A percentile compares a stretch with the other conserved stretches of the same genome.
phyloP scores from a whole-genome alignment of 2,797 vertebrate species.

The Columba guinea region DNA sequence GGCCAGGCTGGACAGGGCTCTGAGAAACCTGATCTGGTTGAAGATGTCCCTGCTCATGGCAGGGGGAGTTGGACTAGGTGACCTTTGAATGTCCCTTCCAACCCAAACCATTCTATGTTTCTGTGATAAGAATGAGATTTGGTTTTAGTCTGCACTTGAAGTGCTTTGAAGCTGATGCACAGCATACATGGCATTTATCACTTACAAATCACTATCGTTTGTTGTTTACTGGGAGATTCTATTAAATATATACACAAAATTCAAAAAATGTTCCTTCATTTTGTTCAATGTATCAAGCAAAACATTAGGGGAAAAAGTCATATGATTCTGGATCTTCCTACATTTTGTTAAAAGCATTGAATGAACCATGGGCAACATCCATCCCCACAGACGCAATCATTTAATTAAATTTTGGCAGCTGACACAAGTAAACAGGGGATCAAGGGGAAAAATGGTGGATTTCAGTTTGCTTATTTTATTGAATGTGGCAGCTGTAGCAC shows the following conservation, averaged over 20 bases:
- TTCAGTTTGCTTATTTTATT: conserved; percentile 13
- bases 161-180: neutral
- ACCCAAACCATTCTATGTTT: too few species aligned
- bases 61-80: too few species aligned
- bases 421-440: neutral
- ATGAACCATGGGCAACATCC: neutral
- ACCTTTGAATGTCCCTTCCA: too few species aligned
- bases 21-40: too few species aligned
- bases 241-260: neutral
- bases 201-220: neutral
- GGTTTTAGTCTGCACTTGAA: neutral
- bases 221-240: neutral
- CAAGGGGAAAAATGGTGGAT: neutral
- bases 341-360: neutral
- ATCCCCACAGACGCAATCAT: neutral
- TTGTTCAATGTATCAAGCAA: neutral
- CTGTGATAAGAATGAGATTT: neutral
- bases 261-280: neutral
- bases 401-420: neutral
- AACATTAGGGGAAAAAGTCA: neutral
- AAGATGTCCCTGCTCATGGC: too few species aligned
- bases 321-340: neutral
- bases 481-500: neutral
- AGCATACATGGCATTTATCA: neutral
- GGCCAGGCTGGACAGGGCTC: too few species aligned